phyloP scores from a whole-genome alignment of 2,113 vertebrate genomes.

The Ammodytes dubius region DNA sequence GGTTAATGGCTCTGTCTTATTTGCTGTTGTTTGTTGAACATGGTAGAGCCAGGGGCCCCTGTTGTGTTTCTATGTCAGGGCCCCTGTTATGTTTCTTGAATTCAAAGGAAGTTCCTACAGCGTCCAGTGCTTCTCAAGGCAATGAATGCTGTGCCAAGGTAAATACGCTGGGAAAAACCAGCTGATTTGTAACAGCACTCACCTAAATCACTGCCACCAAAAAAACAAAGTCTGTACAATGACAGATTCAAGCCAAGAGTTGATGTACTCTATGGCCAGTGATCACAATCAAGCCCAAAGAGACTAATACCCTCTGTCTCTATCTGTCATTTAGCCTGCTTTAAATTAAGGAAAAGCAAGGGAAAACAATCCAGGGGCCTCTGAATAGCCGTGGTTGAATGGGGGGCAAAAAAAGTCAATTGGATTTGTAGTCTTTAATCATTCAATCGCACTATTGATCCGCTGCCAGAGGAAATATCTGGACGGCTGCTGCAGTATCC shows the following conservation, averaged over 20 bases:
- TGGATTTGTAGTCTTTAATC: constrained; percentile 76
- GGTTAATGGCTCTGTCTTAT: constrained; percentile 12
- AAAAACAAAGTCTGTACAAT: constrained; percentile 44
- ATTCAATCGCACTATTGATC: constrained; percentile 78
- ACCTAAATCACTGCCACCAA: constrained; percentile 51
- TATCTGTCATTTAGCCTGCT: constrained; percentile 62
- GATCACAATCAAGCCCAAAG: constrained; percentile 67
- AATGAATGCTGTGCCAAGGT: constrained; percentile 71
- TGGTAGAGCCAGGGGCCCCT: constrained; percentile 18
- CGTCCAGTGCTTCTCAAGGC: constrained; percentile 48
- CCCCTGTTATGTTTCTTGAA: constrained; percentile 32
- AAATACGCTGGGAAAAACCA: constrained; percentile 60
- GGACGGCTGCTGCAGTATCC: constrained; percentile 58
- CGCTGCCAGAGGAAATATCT: constrained; percentile 61
- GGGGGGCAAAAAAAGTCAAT: constrained; percentile 58
- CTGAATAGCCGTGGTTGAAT: constrained; percentile 51
- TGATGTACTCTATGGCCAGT: constrained; percentile 37
- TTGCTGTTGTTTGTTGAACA: constrained; percentile 31
- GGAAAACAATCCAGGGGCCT: constrained; percentile 57
- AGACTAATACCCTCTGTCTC: constrained; percentile 54
- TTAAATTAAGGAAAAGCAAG: constrained; percentile 58
- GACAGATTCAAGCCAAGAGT: constrained; percentile 58
- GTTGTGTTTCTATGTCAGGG: constrained; percentile 32
- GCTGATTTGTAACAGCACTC: constrained; percentile 63
- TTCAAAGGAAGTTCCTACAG: constrained; percentile 46